phyloP scores from a whole-genome alignment of 2,888 invertebrate genomes.

The Entomobrya multifasciata region DNA sequence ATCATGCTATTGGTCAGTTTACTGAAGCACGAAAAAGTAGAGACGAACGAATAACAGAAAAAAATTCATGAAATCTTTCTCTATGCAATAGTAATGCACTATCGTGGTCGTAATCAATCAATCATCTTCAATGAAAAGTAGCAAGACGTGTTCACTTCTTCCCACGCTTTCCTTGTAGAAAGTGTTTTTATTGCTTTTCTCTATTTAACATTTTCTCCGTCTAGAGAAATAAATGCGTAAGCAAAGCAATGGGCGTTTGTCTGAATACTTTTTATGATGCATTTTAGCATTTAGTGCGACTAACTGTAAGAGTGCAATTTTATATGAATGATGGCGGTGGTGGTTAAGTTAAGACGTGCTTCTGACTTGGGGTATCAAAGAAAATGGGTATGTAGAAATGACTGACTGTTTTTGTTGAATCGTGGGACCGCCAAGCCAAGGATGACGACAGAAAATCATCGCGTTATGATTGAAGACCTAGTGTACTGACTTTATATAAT shows the following conservation, averaged over 20 bases:
- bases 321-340: too few relatives aligned
- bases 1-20: too few relatives aligned
- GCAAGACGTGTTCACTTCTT: conserved; percentile 44
- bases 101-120: conserved; percentile 59
- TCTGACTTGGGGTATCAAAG: too few relatives aligned
- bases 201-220: not conserved
- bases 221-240: not conserved
- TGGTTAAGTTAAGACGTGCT: too few relatives aligned
- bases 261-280: not conserved
- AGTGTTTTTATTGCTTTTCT: conserved; percentile 3
- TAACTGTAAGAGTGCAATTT: too few relatives aligned
- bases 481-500: not conserved
- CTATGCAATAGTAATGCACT: conserved; percentile 9
- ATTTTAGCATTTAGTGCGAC: conserved; percentile 4
- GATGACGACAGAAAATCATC: conserved; percentile 9
- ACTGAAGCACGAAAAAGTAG: too few relatives aligned
- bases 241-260: not conserved
- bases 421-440: conserved; percentile 1
- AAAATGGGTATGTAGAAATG: too few relatives aligned
- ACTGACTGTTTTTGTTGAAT: conserved; percentile 1
- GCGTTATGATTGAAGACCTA: conserved; percentile 54
- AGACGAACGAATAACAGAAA: too few relatives aligned
- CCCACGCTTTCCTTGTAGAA: not conserved
- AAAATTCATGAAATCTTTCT: conserved; percentile 21
- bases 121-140: conserved; percentile 55